A percentile compares a stretch with the other conserved stretches of the same genome.
Evolutionary conservation across 2,888 invertebrate species (phyloP).

Genomic region (Tryphoninae sp.): DNA sequence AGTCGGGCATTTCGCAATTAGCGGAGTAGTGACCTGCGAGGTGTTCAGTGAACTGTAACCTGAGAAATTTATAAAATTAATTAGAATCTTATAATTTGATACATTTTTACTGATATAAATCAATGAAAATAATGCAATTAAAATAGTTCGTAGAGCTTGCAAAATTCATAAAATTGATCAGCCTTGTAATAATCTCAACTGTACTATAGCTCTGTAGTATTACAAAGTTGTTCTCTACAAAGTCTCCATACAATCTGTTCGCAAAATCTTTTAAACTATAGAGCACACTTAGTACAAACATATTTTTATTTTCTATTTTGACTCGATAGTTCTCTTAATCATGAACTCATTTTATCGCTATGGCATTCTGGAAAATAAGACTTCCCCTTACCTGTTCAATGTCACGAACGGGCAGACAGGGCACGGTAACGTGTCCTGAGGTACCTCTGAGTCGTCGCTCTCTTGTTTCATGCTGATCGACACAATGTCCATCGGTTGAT

Average conservation of each 20-base stretch:
- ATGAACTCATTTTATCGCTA: background rate
- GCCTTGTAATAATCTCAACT: no score
- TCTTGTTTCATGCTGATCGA: constrained; percentile 61
- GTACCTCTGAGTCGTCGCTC: constrained; percentile 56
- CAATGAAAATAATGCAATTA: no score
- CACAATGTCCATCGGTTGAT: constrained; percentile 65
- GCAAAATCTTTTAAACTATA: background rate
- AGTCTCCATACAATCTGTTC: background rate
- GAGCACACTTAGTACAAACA: background rate
- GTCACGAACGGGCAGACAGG: constrained; percentile 82
- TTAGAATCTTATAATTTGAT: background rate
- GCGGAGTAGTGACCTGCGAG: constrained; percentile 82
- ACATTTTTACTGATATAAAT: no score
- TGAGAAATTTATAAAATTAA: constrained; percentile 59
- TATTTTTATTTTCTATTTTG: background rate
- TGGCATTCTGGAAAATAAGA: constrained; percentile 4
- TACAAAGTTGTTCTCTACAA: background rate
- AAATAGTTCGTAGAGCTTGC: background rate
- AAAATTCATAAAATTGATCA: background rate
- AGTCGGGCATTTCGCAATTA: constrained; percentile 80
- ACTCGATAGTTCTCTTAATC: background rate
- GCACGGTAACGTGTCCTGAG: constrained; percentile 79
- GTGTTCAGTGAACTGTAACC: constrained; percentile 82
- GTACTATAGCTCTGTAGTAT: no score
- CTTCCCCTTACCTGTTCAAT: constrained; percentile 76